These are phyloP conservation scores for Chaenocephalus aceratus DNA, from an alignment of 2,113 vertebrate genomes.

Conservation along the genomic window DNA sequence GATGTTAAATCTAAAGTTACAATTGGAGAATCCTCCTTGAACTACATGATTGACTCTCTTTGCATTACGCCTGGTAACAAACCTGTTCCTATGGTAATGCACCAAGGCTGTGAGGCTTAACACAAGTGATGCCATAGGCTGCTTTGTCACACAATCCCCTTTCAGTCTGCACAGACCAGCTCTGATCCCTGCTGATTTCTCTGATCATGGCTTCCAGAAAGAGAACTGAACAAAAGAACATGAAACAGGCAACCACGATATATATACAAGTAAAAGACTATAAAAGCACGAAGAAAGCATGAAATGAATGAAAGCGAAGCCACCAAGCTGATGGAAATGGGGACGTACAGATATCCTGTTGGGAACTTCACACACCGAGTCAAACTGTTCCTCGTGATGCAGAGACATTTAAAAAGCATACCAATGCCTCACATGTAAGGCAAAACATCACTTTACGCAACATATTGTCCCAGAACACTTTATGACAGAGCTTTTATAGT, in stretches of 20 bases:
- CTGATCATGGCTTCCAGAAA: conserved; percentile 50
- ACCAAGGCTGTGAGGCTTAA: background rate
- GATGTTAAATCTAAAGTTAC: background rate
- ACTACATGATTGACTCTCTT: background rate
- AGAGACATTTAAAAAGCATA: background rate
- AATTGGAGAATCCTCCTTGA: background rate
- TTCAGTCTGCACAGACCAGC: background rate
- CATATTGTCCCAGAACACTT: background rate
- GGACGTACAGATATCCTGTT: conserved; percentile 14
- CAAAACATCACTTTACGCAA: too few relatives aligned
- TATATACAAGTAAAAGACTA: conserved; percentile 1
- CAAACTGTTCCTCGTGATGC: background rate
- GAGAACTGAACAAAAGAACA: conserved; percentile 2
- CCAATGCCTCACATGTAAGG: too few relatives aligned
- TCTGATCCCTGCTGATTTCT: conserved; percentile 20
- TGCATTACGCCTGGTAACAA: background rate
- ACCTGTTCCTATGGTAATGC: conserved; percentile 2
- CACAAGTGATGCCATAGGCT: background rate
- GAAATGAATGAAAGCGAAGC: background rate
- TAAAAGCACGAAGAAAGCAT: background rate
- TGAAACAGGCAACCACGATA: conserved; percentile 5
- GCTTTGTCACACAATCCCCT: background rate
- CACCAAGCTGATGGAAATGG: conserved; percentile 9
- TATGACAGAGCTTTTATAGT: background rate
- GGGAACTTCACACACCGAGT: background rate